These are phyloP conservation scores for Psittacula cyanocephala DNA, from an alignment of 2,113 vertebrate species.

Conservation along the genomic window DNA sequence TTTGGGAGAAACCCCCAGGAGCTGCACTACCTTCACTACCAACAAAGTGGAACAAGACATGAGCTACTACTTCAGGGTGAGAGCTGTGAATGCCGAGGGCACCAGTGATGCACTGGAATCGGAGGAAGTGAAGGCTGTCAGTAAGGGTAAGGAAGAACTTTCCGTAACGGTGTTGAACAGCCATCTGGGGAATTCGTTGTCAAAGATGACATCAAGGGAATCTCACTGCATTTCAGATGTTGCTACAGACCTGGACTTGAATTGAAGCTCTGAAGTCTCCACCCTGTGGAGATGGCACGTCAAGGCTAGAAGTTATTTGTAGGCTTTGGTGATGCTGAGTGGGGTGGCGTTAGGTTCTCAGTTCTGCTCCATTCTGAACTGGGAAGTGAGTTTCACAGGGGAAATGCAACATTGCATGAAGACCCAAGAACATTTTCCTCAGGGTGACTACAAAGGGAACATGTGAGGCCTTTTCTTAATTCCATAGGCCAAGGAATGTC, in stretches of 20 bases:
- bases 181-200: not conserved
- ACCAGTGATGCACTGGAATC: conserved; percentile 79
- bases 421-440: not conserved
- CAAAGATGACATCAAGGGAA: not conserved
- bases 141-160: conserved; percentile 74
- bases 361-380: not conserved
- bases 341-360: not conserved
- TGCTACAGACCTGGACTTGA: not conserved
- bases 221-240: not conserved
- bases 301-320: not conserved
- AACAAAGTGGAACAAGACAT: conserved; percentile 76
- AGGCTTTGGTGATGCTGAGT: not conserved
- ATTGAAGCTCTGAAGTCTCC: not conserved
- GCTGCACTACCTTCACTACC: conserved; percentile 75
- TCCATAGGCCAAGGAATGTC: not conserved
- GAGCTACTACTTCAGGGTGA: conserved; percentile 85
- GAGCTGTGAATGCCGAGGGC: conserved; percentile 81
- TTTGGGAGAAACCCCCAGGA: conserved; percentile 73
- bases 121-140: conserved; percentile 77
- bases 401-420: not conserved
- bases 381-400: not conserved
- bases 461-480: not conserved
- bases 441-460: not conserved
- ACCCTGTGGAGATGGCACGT: not conserved
- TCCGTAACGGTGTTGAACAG: not conserved